Percentiles rank a stretch among this genome's conserved stretches.
Conservation (phyloP, 2,888 invertebrate genomes). For the Allygus modestus region DNA sequence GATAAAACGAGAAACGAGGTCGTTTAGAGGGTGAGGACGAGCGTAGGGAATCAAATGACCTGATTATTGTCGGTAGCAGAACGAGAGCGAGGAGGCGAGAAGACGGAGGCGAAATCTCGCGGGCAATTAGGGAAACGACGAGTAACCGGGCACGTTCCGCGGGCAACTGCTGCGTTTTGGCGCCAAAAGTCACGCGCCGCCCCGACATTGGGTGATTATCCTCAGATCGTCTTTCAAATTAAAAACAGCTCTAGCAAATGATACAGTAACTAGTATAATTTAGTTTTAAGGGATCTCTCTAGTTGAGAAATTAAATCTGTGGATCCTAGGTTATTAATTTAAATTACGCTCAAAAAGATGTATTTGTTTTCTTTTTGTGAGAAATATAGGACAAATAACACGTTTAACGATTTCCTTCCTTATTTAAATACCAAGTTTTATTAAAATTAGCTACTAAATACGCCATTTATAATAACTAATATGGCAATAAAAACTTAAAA, state of each 20-base stretch:
- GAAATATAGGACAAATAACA: too few species aligned
- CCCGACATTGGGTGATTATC: slow-evolving; percentile 32
- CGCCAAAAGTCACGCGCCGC: slow-evolving; percentile 59
- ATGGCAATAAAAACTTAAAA: too few species aligned
- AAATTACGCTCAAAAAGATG: too few species aligned
- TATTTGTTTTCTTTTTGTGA: too few species aligned
- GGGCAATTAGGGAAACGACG: slow-evolving; percentile 28
- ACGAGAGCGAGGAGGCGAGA: slow-evolving; percentile 60
- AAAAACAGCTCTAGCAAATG: slow-evolving; percentile 23
- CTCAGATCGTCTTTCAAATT: slow-evolving; percentile 25
- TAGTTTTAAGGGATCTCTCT: slow-evolving; percentile 6
- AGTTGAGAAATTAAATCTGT: not conserved
- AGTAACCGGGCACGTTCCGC: slow-evolving; percentile 45
- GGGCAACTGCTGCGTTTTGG: slow-evolving; percentile 38
- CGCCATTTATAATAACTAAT: too few species aligned
- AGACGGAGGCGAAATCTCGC: slow-evolving; percentile 61
- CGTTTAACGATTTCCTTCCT: too few species aligned
- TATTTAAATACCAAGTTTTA: too few species aligned
- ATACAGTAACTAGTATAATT: slow-evolving; percentile 3
- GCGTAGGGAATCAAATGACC: slow-evolving; percentile 69
- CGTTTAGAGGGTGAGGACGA: slow-evolving; percentile 60
- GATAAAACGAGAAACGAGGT: not conserved
- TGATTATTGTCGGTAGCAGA: slow-evolving; percentile 63
- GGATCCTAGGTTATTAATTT: too few species aligned
- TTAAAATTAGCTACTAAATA: too few species aligned